Base-by-base conservation (phyloP, 2,888 invertebrate genomes). In the Holacanthella duospinosa region DNA sequence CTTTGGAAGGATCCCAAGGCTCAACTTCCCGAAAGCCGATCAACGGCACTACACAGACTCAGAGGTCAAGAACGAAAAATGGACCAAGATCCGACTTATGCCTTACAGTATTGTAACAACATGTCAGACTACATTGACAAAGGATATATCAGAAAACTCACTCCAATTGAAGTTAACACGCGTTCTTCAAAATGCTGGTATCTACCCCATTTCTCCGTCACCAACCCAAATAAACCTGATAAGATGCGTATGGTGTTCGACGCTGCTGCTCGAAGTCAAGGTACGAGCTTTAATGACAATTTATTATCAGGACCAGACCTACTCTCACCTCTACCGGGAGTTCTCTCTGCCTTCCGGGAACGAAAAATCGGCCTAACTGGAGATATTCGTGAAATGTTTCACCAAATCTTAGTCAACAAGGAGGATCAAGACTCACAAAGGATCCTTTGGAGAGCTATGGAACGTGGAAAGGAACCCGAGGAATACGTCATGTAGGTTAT, bases 181-280 rank as follows among this genome's bases (percentile, higher is more conserved):
- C 21, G 12, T 1, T 6, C 3, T 1, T 2, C 27, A 28, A 36
- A 24, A 19, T 55, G 55, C 2, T 69, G 61, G 64, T 68, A 68
- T 29, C 29, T 72, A 0, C 68, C 69, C 1, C 69, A 72, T 36
- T 68, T 69, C 62, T 63, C 59, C 0, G 68, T 66, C 0, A 29
- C 26, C 0, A 65, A 64, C 19, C 64, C 62, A 2, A 68, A 68
- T 25, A 70, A 71, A 56, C 66, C 71, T 2, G 63, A 48, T 1
- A 71, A 71, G 26, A 26, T 67, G 0, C 57, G 71, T 1, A 29
- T 72, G 1, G 71, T 72, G 1, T 70, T 68, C 24, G 67, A 70
- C 54, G 67, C 65, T 0, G 63, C 69, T 1, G 67, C 67, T 1
- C 59, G 57, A 28, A 27, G 16, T 1, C 2, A 44, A 1, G 66